Evolutionary conservation across 2,888 invertebrate genomes (phyloP).

Genomic region (Pteria penguin): DNA sequence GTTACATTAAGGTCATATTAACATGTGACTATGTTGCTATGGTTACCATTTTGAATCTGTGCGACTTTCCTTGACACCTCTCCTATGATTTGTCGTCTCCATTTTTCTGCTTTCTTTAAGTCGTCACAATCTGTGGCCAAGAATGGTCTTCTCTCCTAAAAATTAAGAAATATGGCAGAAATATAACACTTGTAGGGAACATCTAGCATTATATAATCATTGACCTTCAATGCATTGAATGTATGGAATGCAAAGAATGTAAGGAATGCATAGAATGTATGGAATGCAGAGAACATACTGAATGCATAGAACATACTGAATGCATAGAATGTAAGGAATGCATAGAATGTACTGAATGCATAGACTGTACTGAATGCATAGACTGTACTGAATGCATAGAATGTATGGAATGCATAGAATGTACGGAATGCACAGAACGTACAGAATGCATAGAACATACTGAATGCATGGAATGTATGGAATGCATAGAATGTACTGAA

Average conservation of each 20-base stretch:
- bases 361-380: not conserved
- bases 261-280: not conserved
- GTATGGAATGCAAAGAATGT: not conserved
- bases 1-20: too few relatives aligned
- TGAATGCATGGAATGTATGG: not conserved
- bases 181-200: not conserved
- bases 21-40: too few relatives aligned
- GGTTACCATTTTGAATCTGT: constrained; percentile 96
- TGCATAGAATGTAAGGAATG: not conserved
- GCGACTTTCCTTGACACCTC: constrained; percentile 99
- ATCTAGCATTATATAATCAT: not conserved
- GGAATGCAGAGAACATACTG: not conserved
- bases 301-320: not conserved
- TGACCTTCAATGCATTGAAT: not conserved
- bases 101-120: constrained; percentile 95
- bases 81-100: constrained; percentile 96
- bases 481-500: too few relatives aligned
- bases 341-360: not conserved
- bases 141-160: constrained; percentile 90
- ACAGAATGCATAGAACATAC: not conserved
- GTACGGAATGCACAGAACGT: not conserved
- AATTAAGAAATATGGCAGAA: constrained; percentile 21
- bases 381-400: not conserved
- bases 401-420: not conserved
- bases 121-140: constrained; percentile 97